Evolutionary conservation across 1,140 invertebrate genomes (phyloP).

Genomic region (Papilio polytes): DNA sequence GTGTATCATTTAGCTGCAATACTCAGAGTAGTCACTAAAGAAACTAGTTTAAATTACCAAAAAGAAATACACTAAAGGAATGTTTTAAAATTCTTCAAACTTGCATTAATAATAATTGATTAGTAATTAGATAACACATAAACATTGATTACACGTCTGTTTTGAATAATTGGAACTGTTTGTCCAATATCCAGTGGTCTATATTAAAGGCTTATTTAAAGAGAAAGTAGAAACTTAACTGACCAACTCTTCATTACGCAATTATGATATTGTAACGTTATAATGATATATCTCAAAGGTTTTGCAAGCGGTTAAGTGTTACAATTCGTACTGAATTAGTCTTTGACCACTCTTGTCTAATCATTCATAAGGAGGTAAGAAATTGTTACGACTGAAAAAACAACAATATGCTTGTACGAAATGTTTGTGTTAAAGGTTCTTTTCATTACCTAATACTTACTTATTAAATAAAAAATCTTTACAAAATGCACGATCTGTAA

Average conservation of each 20-base stretch:
- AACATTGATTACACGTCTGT: neutral
- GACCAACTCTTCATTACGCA: slow-evolving; percentile 23
- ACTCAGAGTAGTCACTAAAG: no score
- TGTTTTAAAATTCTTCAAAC: no score
- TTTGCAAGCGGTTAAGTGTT: slow-evolving; percentile 9
- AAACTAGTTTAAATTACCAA: no score
- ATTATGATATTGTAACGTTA: slow-evolving; percentile 15
- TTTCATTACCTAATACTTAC: no score
- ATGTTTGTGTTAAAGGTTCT: no score
- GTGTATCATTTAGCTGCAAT: no score
- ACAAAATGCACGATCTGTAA: slow-evolving; percentile 46
- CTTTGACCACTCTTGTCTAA: neutral
- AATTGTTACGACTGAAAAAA: no score
- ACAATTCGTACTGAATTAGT: neutral
- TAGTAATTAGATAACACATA: neutral
- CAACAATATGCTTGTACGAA: no score
- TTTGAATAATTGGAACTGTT: neutral
- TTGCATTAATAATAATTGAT: no score
- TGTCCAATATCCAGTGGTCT: neutral
- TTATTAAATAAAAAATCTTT: no score
- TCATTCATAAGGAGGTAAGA: neutral
- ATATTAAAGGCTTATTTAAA: slow-evolving; percentile 15
- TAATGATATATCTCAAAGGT: slow-evolving; percentile 21
- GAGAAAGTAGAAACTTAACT: slow-evolving; percentile 16
- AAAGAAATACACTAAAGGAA: no score